Base-by-base conservation (phyloP, 2,888 invertebrate genomes). In the Sarcophaga subvicina region DNA sequence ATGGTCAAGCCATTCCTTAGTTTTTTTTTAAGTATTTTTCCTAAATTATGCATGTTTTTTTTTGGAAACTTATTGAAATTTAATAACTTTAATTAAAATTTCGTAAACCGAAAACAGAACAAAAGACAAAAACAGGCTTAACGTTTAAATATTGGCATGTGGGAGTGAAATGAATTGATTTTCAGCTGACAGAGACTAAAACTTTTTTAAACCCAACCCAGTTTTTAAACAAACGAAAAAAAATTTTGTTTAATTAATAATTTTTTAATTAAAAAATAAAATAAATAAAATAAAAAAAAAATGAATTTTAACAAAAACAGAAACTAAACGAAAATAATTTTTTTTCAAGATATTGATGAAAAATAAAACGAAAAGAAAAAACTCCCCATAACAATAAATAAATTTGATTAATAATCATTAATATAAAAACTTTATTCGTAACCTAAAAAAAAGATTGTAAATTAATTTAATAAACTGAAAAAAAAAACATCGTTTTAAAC, bases 201-300 rank as follows among this genome's bases (percentile, higher is more conserved):
- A 17, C 5, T 37, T 37, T 37, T 3, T 1, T 1, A 80, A 80
- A 80, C 80, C 80, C 66, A 80, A 60, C 80, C 80, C 80, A 67
- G 14, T 66, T 77, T 66, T 77, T 75, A 54, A 10, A n/a, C 14
- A 72, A 80, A 66, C 59, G 60, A 80, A 67, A 6, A 37, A 37
- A 8, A 27, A 4, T 20, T 73, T 59, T 80, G 17, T 54, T 80
- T 73, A 80, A 80, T 80, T 80, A 80, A 73, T 62, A 73, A 63
- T 66, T 62, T 73, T 80, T 62, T 60, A 37, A 12, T 12, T 47
- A 6, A n/a, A 12, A 4, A n/a, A 20, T 49, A 45, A 49, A 22
- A 14, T 22, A 70, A 12, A 20, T 17, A 45, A 47, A 45, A 22
- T n/a, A 66, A 73, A 27, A 67, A 64, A 25, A 17, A 25, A 66